These are phyloP conservation scores for Celastrina argiolus DNA, from an alignment of 2,888 invertebrate genomes.

Conservation along the genomic window DNA sequence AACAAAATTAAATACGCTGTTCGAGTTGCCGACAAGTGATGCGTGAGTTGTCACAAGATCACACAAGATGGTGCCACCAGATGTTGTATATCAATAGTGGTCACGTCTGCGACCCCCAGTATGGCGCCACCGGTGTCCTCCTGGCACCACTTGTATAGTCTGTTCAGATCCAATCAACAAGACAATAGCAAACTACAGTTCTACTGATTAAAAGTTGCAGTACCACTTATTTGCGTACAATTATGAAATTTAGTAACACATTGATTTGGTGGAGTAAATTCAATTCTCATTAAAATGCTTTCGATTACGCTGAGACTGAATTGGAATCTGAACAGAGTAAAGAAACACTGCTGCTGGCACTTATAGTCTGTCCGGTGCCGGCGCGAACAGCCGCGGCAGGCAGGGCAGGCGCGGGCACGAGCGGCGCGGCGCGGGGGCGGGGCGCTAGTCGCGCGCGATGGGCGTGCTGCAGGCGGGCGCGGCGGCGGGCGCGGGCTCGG, in stretches of 20 bases:
- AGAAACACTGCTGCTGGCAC: background rate
- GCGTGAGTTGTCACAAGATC: background rate
- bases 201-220: too few relatives aligned
- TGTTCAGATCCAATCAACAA: too few relatives aligned
- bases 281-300: too few relatives aligned
- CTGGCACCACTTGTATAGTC: too few relatives aligned
- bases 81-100: background rate
- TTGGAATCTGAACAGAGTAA: too few relatives aligned
- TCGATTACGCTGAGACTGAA: too few relatives aligned
- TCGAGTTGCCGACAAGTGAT: background rate
- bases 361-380: background rate
- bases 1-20: background rate
- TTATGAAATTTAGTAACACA: too few relatives aligned
- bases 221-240: too few relatives aligned
- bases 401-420: constrained; percentile 32
- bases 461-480: constrained; percentile 68
- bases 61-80: background rate
- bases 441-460: constrained; percentile 52
- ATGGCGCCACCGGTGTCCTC: too few relatives aligned
- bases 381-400: constrained; percentile 16
- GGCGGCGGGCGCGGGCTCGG: constrained; percentile 43
- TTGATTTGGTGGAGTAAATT: too few relatives aligned
- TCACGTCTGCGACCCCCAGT: too few relatives aligned
- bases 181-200: too few relatives aligned
- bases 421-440: constrained; percentile 35